Conservation (phyloP, 2,797 vertebrate genomes). For the Champsocephalus gunnari region DNA sequence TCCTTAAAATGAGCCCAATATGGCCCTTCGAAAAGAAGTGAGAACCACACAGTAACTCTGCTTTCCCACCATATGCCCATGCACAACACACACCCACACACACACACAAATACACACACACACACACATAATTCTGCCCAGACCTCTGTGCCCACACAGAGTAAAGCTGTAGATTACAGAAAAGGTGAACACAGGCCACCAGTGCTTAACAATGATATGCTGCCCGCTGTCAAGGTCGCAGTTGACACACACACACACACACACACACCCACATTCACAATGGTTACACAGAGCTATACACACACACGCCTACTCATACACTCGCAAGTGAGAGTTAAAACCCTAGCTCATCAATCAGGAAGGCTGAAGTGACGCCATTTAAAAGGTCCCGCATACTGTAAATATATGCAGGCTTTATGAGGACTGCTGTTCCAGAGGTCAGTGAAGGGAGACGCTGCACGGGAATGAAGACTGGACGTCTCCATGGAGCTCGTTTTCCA, state of each 20-base stretch:
- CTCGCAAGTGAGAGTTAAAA: constrained; percentile 38
- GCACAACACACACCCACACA: constrained; percentile 2
- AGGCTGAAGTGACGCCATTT: constrained; percentile 34
- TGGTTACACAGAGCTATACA: not conserved
- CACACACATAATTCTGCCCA: constrained; percentile 12
- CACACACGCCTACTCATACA: not conserved
- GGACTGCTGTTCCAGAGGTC: constrained; percentile 45
- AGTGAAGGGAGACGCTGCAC: constrained; percentile 23
- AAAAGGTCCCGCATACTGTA: constrained; percentile 44
- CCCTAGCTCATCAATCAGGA: constrained; percentile 57
- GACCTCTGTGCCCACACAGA: constrained; percentile 31
- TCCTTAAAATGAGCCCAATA: no score
- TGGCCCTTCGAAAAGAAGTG: not conserved
- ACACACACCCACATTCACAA: constrained; percentile 1
- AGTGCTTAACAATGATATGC: constrained; percentile 52
- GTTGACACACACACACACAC: constrained; percentile 11
- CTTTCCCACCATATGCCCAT: constrained; percentile 12
- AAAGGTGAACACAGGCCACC: constrained; percentile 49
- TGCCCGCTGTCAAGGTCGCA: constrained; percentile 54
- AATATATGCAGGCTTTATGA: constrained; percentile 57
- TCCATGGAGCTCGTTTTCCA: constrained; percentile 6
- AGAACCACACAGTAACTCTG: constrained; percentile 44
- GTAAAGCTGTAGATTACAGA: constrained; percentile 52
- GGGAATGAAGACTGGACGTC: constrained; percentile 29
- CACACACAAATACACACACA: constrained; percentile 5